These are phyloP conservation scores for Andrena praecox DNA, from an alignment of 2,888 invertebrate species.

Conservation along the genomic window DNA sequence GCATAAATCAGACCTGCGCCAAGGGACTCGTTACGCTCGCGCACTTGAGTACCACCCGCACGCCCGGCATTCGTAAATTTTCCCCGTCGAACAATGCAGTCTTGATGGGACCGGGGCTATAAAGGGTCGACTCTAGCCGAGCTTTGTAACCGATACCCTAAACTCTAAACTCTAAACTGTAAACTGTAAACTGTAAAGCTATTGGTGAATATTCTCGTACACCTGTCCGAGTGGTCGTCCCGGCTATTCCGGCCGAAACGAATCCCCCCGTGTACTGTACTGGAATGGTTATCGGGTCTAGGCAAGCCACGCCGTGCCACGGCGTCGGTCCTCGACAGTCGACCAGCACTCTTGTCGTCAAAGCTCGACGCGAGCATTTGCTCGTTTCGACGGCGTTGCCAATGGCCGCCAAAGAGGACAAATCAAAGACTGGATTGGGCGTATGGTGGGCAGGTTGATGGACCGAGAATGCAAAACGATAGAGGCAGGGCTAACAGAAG, in stretches of 20 bases:
- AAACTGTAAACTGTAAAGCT: not conserved
- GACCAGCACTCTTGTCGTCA: no score
- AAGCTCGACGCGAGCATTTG: not conserved
- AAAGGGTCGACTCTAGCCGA: slow-evolving; percentile 50
- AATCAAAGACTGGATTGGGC: not conserved
- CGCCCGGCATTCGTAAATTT: slow-evolving; percentile 73
- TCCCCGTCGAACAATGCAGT: slow-evolving; percentile 67
- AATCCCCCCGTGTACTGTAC: slow-evolving; percentile 5
- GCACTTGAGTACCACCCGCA: slow-evolving; percentile 37
- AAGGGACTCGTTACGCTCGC: slow-evolving; percentile 49
- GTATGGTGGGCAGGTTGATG: slow-evolving; percentile 1
- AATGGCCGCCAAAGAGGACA: not conserved
- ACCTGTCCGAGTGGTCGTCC: slow-evolving; percentile 51
- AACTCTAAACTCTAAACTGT: slow-evolving; percentile 9
- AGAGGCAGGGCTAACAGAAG: not conserved
- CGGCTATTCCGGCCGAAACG: slow-evolving; percentile 39
- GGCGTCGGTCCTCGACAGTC: no score
- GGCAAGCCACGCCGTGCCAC: no score
- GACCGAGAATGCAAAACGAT: slow-evolving; percentile 38
- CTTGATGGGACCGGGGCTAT: slow-evolving; percentile 56
- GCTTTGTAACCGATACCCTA: slow-evolving; percentile 76
- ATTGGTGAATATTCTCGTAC: slow-evolving; percentile 61
- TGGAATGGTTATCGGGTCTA: no score
- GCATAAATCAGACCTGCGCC: slow-evolving; percentile 74
- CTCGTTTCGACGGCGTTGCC: not conserved